phyloP scores from a whole-genome alignment of 2,113 vertebrate species.

The Lophotis ruficrista region DNA sequence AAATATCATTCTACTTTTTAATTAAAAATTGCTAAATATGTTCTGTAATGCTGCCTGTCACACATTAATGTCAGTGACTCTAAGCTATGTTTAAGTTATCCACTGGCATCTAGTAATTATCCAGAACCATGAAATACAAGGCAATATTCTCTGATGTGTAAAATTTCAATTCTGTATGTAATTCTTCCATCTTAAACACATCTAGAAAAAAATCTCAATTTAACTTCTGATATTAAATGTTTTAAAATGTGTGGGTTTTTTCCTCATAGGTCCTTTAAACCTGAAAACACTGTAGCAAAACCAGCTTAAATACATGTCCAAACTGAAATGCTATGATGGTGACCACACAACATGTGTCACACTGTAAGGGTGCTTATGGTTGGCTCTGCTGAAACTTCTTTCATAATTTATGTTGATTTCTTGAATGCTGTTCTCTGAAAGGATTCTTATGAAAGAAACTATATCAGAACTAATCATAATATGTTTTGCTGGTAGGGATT shows the following conservation, averaged over 20 bases:
- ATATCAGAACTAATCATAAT: background rate
- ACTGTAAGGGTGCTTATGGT: background rate
- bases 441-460: background rate
- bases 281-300: background rate
- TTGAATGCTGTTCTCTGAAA: background rate
- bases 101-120: constrained; percentile 87
- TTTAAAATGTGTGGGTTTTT: background rate
- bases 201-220: constrained; percentile 51
- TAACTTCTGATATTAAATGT: constrained; percentile 45
- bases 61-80: constrained; percentile 80
- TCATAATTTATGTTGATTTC: background rate
- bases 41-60: constrained; percentile 76
- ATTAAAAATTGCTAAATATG: constrained; percentile 73
- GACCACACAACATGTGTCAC: background rate
- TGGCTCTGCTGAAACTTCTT: background rate
- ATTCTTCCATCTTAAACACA: constrained; percentile 64
- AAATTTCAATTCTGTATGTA: constrained; percentile 76
- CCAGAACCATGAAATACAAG: constrained; percentile 77
- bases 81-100: constrained; percentile 84
- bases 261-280: background rate
- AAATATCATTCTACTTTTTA: constrained; percentile 69
- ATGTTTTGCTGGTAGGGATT: background rate
- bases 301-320: background rate
- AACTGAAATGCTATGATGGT: background rate
- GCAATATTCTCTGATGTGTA: constrained; percentile 81